These are phyloP conservation scores for Coboldia fuscipes DNA, from an alignment of 1,140 invertebrate species.

Conservation along the genomic window DNA sequence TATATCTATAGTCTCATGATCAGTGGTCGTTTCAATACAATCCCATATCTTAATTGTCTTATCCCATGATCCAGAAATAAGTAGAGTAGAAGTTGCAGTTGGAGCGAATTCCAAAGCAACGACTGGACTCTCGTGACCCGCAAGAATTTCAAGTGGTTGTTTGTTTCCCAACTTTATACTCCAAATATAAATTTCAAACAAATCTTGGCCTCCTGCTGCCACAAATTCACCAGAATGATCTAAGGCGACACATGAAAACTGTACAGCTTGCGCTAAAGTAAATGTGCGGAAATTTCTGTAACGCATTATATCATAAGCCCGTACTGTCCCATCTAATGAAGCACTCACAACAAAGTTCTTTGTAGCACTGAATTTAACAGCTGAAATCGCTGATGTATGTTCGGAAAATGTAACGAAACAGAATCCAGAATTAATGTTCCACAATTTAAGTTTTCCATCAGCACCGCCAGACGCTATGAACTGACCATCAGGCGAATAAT, in stretches of 20 bases:
- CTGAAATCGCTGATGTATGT: constrained; percentile 62
- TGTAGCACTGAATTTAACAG: constrained; percentile 67
- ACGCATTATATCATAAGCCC: constrained; percentile 80
- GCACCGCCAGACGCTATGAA: constrained; percentile 82
- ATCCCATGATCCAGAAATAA: constrained; percentile 88
- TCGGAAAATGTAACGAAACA: constrained; percentile 90
- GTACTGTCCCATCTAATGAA: constrained; percentile 84
- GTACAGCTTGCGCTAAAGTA: constrained; percentile 69
- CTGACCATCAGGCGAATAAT: constrained; percentile 80
- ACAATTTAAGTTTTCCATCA: constrained; percentile 91
- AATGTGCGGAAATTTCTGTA: constrained; percentile 96
- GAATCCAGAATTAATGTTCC: constrained; percentile 78
- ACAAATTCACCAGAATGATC: constrained; percentile 80
- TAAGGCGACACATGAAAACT: constrained; percentile 80
- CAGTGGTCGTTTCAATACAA: constrained; percentile 47
- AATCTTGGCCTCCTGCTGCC: constrained; percentile 78
- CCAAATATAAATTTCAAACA: constrained; percentile 92
- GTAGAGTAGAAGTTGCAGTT: constrained; percentile 37
- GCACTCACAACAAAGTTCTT: constrained; percentile 81
- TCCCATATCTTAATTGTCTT: constrained; percentile 85
- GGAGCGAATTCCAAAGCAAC: constrained; percentile 64
- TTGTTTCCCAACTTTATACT: constrained; percentile 81
- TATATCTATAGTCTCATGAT: constrained; percentile 64
- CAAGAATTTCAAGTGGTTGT: constrained; percentile 72
- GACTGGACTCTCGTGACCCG: constrained; percentile 84